Percentiles rank a stretch among this genome's conserved stretches.
phyloP scores from a whole-genome alignment of 1,140 invertebrate genomes.

The Drosophila ogumai region DNA sequence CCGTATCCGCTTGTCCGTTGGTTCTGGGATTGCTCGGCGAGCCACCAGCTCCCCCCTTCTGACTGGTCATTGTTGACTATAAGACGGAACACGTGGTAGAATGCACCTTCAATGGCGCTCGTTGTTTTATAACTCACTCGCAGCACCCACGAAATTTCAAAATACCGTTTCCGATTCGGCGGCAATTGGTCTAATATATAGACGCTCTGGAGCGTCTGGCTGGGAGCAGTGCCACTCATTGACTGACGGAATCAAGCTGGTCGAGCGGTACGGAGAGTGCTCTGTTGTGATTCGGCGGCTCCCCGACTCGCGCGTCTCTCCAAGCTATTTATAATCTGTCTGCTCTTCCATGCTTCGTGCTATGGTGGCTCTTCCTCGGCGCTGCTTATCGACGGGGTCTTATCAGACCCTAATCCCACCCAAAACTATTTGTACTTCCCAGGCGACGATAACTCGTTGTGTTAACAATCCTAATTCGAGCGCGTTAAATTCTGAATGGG shows the following conservation, averaged over 20 bases:
- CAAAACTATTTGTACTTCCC: slow-evolving; percentile 23
- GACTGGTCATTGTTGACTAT: slow-evolving; percentile 18
- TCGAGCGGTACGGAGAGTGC: slow-evolving; percentile 3
- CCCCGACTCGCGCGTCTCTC: not conserved
- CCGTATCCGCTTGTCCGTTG: slow-evolving; percentile 24
- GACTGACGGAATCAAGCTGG: slow-evolving; percentile 46
- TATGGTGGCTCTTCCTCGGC: not conserved
- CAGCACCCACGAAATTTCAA: slow-evolving; percentile 13
- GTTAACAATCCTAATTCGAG: slow-evolving; percentile 15
- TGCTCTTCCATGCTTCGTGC: slow-evolving; percentile 13
- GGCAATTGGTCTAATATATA: slow-evolving; percentile 10
- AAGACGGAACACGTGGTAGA: slow-evolving; percentile 50
- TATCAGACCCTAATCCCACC: slow-evolving; percentile 29
- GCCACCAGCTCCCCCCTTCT: slow-evolving; percentile 23
- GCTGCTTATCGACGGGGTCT: slow-evolving; percentile 19
- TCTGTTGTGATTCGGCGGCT: slow-evolving; percentile 6
- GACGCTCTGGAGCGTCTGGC: slow-evolving; percentile 39
- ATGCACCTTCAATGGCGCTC: slow-evolving; percentile 60
- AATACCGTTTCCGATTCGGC: slow-evolving; percentile 9
- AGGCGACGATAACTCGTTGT: not conserved
- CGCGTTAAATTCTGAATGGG: slow-evolving; percentile 26
- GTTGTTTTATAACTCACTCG: slow-evolving; percentile 60
- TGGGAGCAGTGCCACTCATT: slow-evolving; percentile 48
- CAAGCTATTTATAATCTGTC: slow-evolving; percentile 43
- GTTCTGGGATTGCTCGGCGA: not conserved